Conservation (phyloP, 2,113 vertebrate species). For the Macrotus californicus region DNA sequence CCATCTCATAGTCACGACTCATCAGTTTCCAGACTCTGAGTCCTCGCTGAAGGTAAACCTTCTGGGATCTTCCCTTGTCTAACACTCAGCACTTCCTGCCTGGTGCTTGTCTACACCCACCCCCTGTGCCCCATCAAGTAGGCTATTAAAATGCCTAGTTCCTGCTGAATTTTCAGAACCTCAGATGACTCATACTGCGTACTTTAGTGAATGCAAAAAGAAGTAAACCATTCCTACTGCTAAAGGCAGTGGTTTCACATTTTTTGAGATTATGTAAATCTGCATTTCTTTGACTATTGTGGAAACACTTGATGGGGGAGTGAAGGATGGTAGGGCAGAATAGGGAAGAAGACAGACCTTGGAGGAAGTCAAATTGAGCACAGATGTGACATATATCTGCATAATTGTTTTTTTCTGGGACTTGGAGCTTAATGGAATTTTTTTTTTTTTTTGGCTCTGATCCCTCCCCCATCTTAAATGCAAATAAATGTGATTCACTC, state of each 20-base stretch:
- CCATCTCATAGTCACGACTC: neutral
- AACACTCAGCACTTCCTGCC: neutral
- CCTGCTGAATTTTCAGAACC: conserved; percentile 36
- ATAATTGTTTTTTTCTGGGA: neutral
- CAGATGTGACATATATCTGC: neutral
- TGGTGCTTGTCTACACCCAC: neutral
- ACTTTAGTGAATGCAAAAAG: neutral
- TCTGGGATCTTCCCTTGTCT: neutral
- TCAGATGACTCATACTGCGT: neutral
- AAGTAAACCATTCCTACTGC: neutral
- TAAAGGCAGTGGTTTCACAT: neutral
- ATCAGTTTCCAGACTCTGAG: neutral
- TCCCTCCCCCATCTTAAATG: neutral
- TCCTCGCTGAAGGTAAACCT: neutral
- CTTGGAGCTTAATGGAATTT: neutral
- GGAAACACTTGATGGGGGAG: neutral
- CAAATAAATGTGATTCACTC: neutral
- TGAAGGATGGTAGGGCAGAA: neutral
- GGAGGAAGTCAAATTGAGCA: neutral
- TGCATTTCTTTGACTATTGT: neutral
- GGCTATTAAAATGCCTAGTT: neutral
- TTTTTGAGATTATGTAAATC: neutral
- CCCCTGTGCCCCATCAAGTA: neutral
- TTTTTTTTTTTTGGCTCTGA: neutral
- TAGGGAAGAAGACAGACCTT: neutral